A percentile compares a stretch with the other conserved stretches of the same genome.
phyloP scores from a whole-genome alignment of 2,797 vertebrate species.

The Phylloscopus collybita region DNA sequence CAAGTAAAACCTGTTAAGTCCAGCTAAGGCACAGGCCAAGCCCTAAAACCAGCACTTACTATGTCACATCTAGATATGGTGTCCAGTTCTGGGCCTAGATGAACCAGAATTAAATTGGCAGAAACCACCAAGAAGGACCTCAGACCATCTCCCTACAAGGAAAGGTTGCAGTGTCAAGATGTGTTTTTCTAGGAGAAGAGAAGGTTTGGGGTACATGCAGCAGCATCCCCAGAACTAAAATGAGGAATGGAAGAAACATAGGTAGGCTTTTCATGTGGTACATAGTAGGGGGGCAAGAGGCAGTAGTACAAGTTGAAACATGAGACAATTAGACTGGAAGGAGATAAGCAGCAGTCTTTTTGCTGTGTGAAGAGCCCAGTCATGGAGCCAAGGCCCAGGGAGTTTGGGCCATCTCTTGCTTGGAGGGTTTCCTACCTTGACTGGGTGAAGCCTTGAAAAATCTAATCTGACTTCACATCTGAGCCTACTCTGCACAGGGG shows the following conservation, averaged over 20 bases:
- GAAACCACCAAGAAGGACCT: neutral
- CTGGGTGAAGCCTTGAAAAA: neutral
- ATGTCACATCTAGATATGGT: accelerated
- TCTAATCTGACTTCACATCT: neutral
- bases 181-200: neutral
- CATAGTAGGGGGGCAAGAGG: neutral
- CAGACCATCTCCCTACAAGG: too few relatives aligned
- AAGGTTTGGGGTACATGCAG: accelerated
- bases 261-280: neutral
- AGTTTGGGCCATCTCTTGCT: neutral
- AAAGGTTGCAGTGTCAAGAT: accelerated
- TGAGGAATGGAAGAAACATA: neutral
- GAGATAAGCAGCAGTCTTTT: neutral
- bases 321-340: neutral
- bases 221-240: neutral
- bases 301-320: neutral
- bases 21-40: neutral
- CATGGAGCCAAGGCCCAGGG: neutral
- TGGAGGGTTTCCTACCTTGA: accelerated
- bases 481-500: neutral
- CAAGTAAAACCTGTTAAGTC: neutral
- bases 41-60: accelerated
- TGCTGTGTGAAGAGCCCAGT: accelerated
- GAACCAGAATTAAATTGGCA: neutral
- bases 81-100: neutral